Evolutionary conservation across 2,797 vertebrate species (phyloP), one percentile per base, ranked within the genome.

Genomic region (Galago senegalensis): DNA sequence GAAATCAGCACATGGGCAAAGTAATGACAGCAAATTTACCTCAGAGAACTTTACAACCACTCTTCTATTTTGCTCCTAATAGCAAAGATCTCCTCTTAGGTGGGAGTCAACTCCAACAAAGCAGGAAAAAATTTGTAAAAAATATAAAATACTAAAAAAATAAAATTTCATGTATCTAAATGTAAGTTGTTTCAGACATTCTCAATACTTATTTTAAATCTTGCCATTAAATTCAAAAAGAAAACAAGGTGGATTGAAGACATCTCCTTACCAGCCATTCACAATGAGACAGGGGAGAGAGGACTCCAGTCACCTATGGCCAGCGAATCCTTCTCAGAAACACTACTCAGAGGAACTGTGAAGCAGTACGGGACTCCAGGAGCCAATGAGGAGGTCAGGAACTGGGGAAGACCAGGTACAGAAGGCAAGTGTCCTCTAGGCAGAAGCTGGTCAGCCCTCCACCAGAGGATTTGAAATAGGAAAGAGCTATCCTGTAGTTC

Each of bases 81-180:
- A 58, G 31, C 10, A 85, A 87, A 77, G 27, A 76, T 82, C 43
- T 90, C 43, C 56, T 90, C n/a, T 10, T 11, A 23, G 2, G 43
- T 67, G 3, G 67, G 2, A 76, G 23, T 43, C n/a, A 89, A 58
- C 6, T 56, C 76, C 65, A 75, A n/a, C 17, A 89, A 92, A 82
- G 56, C 20, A 75, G 23, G 65, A 87, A 18, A 95, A 13, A 82
- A 63, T 70, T n/a, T 70, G 11, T 77, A 85, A 88, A 81, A 91
- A 91, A 92, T 70, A 77, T 31, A n/a, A 7, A 67, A 79, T 31
- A 9, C 40, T 53, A 83, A 89, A 67, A 75, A 60, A 67, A 34
- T 88, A 10, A 3, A 76, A 17, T 79, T 82, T 75, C 8, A 12
- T 67, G 56, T 86, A 77, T 25, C 65, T 85, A 88, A 88, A 73